Evolutionary conservation across 64 coral and sea anemone genomes (phyloP).

Genomic region (Trachythela sp.): DNA sequence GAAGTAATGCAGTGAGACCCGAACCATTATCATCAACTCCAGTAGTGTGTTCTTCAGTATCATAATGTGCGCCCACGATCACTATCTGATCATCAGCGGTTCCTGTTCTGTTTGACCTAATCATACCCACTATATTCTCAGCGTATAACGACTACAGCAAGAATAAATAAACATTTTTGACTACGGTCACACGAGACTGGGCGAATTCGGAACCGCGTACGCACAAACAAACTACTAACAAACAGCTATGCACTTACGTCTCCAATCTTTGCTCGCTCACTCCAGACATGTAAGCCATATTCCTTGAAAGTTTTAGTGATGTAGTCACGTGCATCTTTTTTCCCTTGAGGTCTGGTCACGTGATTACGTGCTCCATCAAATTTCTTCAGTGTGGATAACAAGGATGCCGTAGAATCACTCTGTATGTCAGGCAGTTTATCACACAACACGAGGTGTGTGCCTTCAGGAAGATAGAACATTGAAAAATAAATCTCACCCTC

Average conservation of each 20-base stretch:
- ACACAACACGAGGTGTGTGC: not conserved
- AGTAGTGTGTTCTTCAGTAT: not conserved
- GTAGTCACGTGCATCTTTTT: not conserved
- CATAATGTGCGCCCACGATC: not conserved
- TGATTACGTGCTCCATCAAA: not conserved
- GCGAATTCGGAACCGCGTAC: too few species aligned
- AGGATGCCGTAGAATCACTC: not conserved
- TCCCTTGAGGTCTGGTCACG: not conserved
- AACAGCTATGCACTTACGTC: not conserved
- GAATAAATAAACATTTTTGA: too few species aligned
- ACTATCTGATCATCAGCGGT: not conserved
- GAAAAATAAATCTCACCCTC: too few species aligned
- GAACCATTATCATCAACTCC: not conserved
- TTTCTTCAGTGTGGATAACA: not conserved
- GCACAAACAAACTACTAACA: too few species aligned
- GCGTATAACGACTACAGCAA: not conserved
- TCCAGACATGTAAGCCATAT: not conserved
- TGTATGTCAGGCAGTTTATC: not conserved
- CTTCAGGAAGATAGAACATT: too few species aligned
- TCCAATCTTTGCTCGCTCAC: not conserved
- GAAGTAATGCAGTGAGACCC: not conserved
- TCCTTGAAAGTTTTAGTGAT: not conserved
- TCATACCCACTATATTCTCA: not conserved
- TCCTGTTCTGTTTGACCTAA: not conserved
- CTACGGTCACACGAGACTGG: too few species aligned